Conservation (phyloP, 2,888 invertebrate species). For the Euclidia mi region DNA sequence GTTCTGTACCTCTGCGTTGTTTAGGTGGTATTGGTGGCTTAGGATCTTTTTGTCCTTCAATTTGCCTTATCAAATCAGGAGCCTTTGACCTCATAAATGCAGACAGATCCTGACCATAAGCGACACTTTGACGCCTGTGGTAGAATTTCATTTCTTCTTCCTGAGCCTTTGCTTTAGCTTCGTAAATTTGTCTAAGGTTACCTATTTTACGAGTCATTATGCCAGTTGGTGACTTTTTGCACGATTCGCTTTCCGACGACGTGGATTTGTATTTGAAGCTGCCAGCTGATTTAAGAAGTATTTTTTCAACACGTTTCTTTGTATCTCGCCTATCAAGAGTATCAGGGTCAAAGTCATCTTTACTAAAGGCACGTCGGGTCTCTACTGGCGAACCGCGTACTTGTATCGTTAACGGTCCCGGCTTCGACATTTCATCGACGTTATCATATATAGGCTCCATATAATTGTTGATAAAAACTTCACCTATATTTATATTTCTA, state of each 20-base stretch:
- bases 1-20: conserved; percentile 71
- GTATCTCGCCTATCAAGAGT: conserved; percentile 92
- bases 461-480: conserved; percentile 91
- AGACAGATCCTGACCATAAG: conserved; percentile 75
- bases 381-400: conserved; percentile 94
- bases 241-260: conserved; percentile 67
- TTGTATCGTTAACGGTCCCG: conserved; percentile 95
- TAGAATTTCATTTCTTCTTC: conserved; percentile 72
- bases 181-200: conserved; percentile 94
- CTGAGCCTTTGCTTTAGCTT: conserved; percentile 91
- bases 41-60: conserved; percentile 70
- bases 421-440: conserved; percentile 80
- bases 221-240: conserved; percentile 70
- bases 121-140: conserved; percentile 78
- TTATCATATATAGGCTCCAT: conserved; percentile 89
- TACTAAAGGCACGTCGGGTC: conserved; percentile 91
- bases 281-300: conserved; percentile 92
- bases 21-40: conserved; percentile 85
- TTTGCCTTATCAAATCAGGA: conserved; percentile 76
- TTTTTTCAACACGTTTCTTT: conserved; percentile 84
- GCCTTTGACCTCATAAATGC: conserved; percentile 73
- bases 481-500: conserved; percentile 88
- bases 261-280: conserved; percentile 92
- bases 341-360: conserved; percentile 95
- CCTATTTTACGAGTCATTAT: conserved; percentile 91